Evolutionary conservation across 2,888 invertebrate species (phyloP), one percentile per base, ranked within the genome.

Genomic region (Zygogramma bicolorata): DNA sequence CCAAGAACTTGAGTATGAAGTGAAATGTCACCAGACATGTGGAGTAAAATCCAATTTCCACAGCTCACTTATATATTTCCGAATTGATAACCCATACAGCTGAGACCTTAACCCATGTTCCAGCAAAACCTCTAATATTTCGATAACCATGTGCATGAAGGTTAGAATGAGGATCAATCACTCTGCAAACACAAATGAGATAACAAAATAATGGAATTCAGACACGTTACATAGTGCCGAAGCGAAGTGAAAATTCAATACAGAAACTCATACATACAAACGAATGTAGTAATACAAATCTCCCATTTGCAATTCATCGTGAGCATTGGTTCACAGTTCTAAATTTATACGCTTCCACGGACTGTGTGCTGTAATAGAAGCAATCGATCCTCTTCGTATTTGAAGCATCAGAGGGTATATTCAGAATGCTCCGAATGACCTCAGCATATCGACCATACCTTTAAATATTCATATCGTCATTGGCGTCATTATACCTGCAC

Each of bases 391-490:
- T 20, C 61, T 65, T 57, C 38, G 69, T 65, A 73, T 71, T 71
- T 62, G 63, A 62, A 67, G 63, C 67, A 59, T 71, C 59, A 46
- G 65, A 29, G 66, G 63, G 53, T 65, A 61, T 69, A 69, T 62
- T 63, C 59, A 29, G 65, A 69, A 60, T 74, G 65, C 70, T 66
- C 42, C 46, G 40, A 74, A 68, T 76, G 70, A 76, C 74, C 76
- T 76, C 74, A 69, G 73, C 49, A 70, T 74, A 76, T 76, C 72
- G 76, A 76, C 68, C 66, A 63, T n/a, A 22, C 38, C 65, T 53
- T 70, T 68, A 76, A 76, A 74, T 76, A 76, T 76, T 74, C 74
- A 76, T 70, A 72, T 53, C 70, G 70, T 74, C 72, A 76, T 76
- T 76, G 73, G 61, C 66, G 69, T 69, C 69, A 73, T 73, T 66